Evolutionary conservation across 2,113 vertebrate species (phyloP).

Genomic region (Monopterus albus): DNA sequence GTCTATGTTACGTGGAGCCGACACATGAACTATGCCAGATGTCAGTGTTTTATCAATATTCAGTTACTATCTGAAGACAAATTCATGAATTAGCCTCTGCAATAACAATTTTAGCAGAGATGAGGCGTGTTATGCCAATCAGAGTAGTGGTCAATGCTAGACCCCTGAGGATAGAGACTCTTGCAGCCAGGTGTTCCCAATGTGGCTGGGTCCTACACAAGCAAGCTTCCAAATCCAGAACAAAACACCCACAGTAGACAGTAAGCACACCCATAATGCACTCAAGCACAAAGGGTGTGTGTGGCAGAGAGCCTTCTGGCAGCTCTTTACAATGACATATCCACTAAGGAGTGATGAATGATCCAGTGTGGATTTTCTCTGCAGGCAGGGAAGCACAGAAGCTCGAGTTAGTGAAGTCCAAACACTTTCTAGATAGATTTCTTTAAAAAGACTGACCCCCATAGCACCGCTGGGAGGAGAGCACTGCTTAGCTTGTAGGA

Average conservation of each 20-base stretch:
- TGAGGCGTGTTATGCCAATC: slow-evolving; percentile 9
- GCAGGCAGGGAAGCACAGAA: slow-evolving; percentile 56
- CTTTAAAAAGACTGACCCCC: slow-evolving; percentile 1
- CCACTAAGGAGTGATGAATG: slow-evolving; percentile 69
- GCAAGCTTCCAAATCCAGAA: slow-evolving; percentile 37
- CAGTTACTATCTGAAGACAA: background rate
- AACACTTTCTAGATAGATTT: slow-evolving; percentile 36
- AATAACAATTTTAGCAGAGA: background rate
- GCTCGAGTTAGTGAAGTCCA: slow-evolving; percentile 38
- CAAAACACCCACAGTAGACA: slow-evolving; percentile 28
- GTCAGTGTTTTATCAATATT: background rate
- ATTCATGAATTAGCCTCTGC: background rate
- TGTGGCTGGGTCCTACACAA: slow-evolving; percentile 16
- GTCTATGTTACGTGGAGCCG: background rate
- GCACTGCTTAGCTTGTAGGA: slow-evolving; percentile 3
- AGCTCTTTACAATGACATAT: slow-evolving; percentile 57
- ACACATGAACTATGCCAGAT: slow-evolving; percentile 27
- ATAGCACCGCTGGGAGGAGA: background rate
- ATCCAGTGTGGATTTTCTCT: slow-evolving; percentile 46
- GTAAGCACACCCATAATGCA: slow-evolving; percentile 45
- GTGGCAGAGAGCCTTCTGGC: slow-evolving; percentile 47
- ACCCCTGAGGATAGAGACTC: background rate
- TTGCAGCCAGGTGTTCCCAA: slow-evolving; percentile 42
- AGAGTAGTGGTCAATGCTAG: slow-evolving; percentile 3
- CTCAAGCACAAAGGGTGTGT: slow-evolving; percentile 32